Percentiles rank a stretch among this genome's conserved stretches.
These are phyloP conservation scores for Bradypodion ventrale DNA, from an alignment of 2,797 vertebrate species.

Conservation along the genomic window DNA sequence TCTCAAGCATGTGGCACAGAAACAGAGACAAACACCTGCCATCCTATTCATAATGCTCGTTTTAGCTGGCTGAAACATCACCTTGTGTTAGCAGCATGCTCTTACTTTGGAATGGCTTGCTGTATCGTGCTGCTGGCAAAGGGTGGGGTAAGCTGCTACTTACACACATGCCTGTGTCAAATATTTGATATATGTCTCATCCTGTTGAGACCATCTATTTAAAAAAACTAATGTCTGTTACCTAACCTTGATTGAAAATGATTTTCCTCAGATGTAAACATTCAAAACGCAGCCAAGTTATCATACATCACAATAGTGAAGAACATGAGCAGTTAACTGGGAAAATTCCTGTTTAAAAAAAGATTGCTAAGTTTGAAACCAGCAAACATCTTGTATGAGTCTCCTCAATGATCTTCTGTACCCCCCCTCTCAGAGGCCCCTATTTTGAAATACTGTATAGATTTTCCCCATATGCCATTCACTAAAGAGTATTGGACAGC, in stretches of 20 bases:
- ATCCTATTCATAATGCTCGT: background rate
- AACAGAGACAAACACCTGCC: background rate
- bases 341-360: no score
- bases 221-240: background rate
- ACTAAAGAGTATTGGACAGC: no score
- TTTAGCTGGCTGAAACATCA: background rate
- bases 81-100: background rate
- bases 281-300: background rate
- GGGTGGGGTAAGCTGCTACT: background rate
- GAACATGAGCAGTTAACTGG: background rate
- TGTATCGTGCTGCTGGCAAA: background rate
- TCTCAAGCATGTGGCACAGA: background rate
- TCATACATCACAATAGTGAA: background rate
- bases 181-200: no score
- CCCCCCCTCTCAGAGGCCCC: no score
- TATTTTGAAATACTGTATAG: no score
- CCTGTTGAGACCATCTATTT: background rate
- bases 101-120: background rate
- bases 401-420: no score
- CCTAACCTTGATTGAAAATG: background rate
- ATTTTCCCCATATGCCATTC: no score
- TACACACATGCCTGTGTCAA: no score
- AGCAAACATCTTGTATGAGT: no score
- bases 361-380: no score
- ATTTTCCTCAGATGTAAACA: background rate